phyloP scores from a whole-genome alignment of 2,113 vertebrate genomes.

The Bubo scandiacus region DNA sequence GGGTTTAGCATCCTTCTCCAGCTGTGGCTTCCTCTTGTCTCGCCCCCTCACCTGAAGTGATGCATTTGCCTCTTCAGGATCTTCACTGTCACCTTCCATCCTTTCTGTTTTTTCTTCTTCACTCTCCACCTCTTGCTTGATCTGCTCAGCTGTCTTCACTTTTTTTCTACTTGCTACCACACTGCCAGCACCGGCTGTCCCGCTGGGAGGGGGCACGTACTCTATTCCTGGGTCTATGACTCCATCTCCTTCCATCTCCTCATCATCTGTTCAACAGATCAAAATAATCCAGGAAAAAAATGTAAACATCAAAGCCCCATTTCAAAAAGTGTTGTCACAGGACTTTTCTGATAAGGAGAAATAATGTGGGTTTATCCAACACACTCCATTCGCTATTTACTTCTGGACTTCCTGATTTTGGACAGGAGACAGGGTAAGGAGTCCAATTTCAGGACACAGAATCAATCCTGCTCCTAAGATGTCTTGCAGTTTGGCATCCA shows the following conservation, averaged over 20 bases:
- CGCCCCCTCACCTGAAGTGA: constrained; percentile 48
- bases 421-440: not conserved
- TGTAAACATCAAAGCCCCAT: not conserved
- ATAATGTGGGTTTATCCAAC: not conserved
- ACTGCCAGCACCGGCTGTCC: constrained; percentile 53
- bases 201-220: constrained; percentile 82
- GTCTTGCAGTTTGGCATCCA: not conserved
- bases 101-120: constrained; percentile 86
- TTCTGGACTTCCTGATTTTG: not conserved
- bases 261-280: constrained; percentile 82
- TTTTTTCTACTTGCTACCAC: constrained; percentile 80
- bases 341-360: not conserved
- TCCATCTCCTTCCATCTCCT: constrained; percentile 90
- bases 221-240: constrained; percentile 97
- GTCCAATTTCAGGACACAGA: not conserved
- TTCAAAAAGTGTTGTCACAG: not conserved
- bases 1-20: constrained; percentile 72
- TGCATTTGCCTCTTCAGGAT: constrained; percentile 65
- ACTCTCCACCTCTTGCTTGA: constrained; percentile 92
- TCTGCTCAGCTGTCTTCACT: constrained; percentile 80
- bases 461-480: not conserved
- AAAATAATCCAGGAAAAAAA: not conserved
- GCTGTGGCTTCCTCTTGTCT: constrained; percentile 73
- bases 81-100: constrained; percentile 76
- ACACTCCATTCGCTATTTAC: not conserved